Conservation (phyloP, 2,797 vertebrate species). For the Decapterus maruadsi region DNA sequence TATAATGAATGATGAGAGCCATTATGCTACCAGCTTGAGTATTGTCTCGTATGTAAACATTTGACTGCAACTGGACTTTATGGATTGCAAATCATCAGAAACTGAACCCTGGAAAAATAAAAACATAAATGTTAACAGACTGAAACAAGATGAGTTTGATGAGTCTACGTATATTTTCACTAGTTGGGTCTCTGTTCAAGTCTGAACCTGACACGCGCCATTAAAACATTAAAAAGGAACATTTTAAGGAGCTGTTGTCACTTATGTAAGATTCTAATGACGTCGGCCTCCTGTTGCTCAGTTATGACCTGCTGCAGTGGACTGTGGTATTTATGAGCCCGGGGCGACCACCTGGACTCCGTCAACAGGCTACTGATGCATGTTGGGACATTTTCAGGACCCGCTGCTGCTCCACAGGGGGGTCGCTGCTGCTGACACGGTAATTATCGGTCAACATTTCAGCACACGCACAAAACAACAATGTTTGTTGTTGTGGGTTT, state of each 20-base stretch:
- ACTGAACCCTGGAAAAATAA: too few species aligned
- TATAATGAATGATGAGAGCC: too few species aligned
- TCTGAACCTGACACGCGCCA: neutral
- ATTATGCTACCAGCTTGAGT: too few species aligned
- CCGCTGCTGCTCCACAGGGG: neutral
- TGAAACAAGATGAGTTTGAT: too few species aligned
- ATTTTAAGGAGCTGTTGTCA: neutral
- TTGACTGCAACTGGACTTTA: too few species aligned
- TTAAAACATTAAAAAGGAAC: neutral
- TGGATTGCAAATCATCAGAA: too few species aligned
- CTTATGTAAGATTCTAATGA: neutral
- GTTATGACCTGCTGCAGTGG: conserved; percentile 14
- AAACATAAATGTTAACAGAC: too few species aligned
- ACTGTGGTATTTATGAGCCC: conserved; percentile 64
- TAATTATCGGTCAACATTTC: neutral
- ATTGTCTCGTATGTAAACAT: too few species aligned
- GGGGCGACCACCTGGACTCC: conserved; percentile 57
- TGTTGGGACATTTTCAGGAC: conserved; percentile 46
- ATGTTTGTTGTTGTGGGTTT: neutral
- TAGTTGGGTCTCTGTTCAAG: neutral
- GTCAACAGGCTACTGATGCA: conserved; percentile 38
- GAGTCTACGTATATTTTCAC: too few species aligned
- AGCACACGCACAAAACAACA: neutral
- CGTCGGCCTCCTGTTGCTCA: neutral
- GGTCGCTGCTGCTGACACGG: neutral